Base-by-base conservation (phyloP, 92 coral and sea anemone species). In the Montipora capitata region DNA sequence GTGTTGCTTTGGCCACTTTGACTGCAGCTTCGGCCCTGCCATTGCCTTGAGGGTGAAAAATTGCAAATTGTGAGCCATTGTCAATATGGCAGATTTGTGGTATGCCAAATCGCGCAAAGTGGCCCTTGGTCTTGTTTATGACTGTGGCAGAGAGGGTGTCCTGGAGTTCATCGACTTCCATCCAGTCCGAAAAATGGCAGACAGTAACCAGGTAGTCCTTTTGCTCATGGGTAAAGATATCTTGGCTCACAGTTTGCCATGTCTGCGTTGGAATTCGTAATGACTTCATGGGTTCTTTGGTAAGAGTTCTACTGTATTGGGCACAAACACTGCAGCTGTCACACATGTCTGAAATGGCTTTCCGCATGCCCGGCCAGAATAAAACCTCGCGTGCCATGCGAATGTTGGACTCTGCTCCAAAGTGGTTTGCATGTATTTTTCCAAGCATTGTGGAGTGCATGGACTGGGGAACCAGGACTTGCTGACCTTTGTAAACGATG, bases 361-460 rank as follows among this genome's bases (percentile, higher is more conserved):
- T 81, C 40, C 79, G 69, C 92, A 83, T 82, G 13, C 92, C 83
- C 43, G 62, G 20, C 76, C 76, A 71, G 42, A 71, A 41, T 15
- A 71, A 49, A 7, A 43, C 76, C 16, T 40, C 54, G 8, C 38
- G 77, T 27, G 56, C 76, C 54, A 71, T 92, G n/a, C 87, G 74
- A 14, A 88, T 63, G 75, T 85, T 74, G 10, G 76, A 75, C 14
- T 85, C 82, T 13, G 82, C 74, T 2, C 89, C 82, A 11, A 85
- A 84, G 68, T 88, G 83, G 83, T 82, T 74, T 8, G 88, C 87
- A 39, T 88, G 92, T 15, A 88, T 88, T 66, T 88, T 88, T 41
- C 52, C 44, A 42, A 81, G 78, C 78, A 89, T 77, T 48, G 54
- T 48, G 3, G 7, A 20, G 39, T 89, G 68, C 89, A 89, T 89